Base-by-base conservation (phyloP, 1,140 invertebrate genomes). In the Drosophila tristis region DNA sequence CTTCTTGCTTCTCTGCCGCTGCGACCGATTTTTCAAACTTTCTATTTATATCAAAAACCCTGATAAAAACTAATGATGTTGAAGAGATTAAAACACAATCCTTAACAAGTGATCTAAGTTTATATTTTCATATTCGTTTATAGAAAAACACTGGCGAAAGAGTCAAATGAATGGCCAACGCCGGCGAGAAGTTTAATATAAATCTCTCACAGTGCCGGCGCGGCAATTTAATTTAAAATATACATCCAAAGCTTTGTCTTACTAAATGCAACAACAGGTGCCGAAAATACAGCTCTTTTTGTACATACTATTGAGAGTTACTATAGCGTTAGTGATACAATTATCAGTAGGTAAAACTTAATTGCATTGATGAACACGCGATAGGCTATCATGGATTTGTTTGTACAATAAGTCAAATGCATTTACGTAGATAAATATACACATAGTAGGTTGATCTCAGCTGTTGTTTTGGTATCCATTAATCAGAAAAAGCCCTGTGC, bases 161-260 rank as follows among this genome's bases (percentile, higher is more conserved):
- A 53, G 63, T 75, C 43, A 54, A 79, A 87, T 50, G 48, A n/a
- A 20, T 59, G 57, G 39, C 39, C 48, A 57, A 29, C 42, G 54
- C 68, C 67, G 90, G 70, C 76, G 79, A 90, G 87, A 90, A 90
- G 82, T 90, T 90, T 90, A 90, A 90, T 90, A 91, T 90, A 90
- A 90, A 90, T 91, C 80, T 90, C 89, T 89, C 74, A 70, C n/a
- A 85, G 29, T 79, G 68, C 64, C 59, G 56, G 60, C 59, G 55
- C 29, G 55, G 23, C 53, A 43, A 53, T 35, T 43, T 45, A 13
- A n/a, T 50, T 25, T 55, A 58, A 61, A 55, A 55, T 58, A 23
- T 71, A 62, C 57, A 68, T 72, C 48, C 65, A 87, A 84, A 84
- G 61, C 79, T 57, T 71, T 77, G 66, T 70, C 60, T 62, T 61